Conservation (phyloP, 2,888 invertebrate species). For the Polietes domitor region DNA sequence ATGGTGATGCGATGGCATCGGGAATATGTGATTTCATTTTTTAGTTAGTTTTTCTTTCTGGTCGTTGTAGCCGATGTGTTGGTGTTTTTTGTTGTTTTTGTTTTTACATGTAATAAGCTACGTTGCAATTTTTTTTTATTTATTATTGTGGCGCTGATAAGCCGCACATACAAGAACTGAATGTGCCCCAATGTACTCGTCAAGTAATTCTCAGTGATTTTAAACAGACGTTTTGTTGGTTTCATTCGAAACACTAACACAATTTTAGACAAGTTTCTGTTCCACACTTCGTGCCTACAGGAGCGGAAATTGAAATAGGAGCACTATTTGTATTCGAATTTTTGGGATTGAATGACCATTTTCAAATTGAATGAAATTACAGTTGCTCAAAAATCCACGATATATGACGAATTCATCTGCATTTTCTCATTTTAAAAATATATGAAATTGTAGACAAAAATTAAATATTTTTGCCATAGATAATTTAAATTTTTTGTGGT, state of each 20-base stretch:
- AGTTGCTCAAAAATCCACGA: no score
- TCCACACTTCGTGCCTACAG: not conserved
- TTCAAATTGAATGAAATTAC: no score
- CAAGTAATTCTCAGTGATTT: constrained; percentile 47
- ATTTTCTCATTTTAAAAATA: no score
- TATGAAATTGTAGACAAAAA: no score
- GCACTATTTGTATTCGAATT: not conserved
- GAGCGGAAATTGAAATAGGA: not conserved
- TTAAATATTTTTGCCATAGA: no score
- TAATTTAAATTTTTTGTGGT: no score
- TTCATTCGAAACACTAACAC: not conserved
- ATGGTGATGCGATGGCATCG: constrained; percentile 27
- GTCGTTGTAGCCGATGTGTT: not conserved
- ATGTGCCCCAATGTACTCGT: constrained; percentile 9
- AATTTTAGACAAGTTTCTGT: constrained; percentile 15
- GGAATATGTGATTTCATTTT: constrained; percentile 28
- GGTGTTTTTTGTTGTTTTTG: not conserved
- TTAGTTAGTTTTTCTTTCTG: constrained; percentile 10
- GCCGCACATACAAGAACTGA: constrained; percentile 12
- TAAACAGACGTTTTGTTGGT: constrained; percentile 17
- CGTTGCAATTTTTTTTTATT: constrained; percentile 52
- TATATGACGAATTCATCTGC: no score
- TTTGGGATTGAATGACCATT: no score
- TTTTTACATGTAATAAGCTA: constrained; percentile 17
- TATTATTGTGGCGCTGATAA: constrained; percentile 50